phyloP scores from a whole-genome alignment of 2,113 vertebrate species.

The Phalacrocorax brasilianus region DNA sequence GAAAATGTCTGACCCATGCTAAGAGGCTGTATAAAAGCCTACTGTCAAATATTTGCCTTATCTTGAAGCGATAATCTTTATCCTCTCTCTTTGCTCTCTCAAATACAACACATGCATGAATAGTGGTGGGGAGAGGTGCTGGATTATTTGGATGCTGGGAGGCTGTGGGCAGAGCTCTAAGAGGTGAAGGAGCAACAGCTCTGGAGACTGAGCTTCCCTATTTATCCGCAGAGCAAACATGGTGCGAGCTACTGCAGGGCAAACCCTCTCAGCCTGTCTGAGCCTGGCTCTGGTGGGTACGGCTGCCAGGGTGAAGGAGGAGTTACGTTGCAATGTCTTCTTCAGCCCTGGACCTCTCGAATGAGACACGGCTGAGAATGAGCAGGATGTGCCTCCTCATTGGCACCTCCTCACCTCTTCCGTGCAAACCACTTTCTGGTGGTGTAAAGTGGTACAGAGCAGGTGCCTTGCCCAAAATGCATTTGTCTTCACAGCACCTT shows the following conservation, averaged over 20 bases:
- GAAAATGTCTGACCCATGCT: slow-evolving; percentile 22
- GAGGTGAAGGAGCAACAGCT: neutral
- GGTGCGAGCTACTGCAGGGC: neutral
- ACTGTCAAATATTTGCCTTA: slow-evolving; percentile 50
- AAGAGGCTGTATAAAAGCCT: slow-evolving; percentile 28
- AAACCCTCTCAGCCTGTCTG: neutral
- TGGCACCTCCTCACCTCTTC: neutral
- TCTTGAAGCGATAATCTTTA: slow-evolving; percentile 20
- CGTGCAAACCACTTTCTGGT: neutral
- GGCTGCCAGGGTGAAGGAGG: neutral
- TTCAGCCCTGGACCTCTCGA: neutral
- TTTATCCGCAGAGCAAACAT: neutral
- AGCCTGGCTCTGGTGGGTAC: neutral
- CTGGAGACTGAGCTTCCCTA: neutral
- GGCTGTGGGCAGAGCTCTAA: neutral
- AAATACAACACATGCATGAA: neutral
- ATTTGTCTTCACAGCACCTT: neutral
- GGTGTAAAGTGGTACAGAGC: neutral
- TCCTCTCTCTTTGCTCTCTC: neutral
- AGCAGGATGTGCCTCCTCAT: fast-evolving
- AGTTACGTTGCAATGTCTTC: neutral
- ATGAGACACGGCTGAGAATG: neutral
- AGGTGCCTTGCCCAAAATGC: neutral
- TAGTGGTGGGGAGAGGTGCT: neutral
- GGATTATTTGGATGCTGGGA: neutral